phyloP scores from a whole-genome alignment of 2,797 vertebrate genomes.

The Tokudaia muenninki region DNA sequence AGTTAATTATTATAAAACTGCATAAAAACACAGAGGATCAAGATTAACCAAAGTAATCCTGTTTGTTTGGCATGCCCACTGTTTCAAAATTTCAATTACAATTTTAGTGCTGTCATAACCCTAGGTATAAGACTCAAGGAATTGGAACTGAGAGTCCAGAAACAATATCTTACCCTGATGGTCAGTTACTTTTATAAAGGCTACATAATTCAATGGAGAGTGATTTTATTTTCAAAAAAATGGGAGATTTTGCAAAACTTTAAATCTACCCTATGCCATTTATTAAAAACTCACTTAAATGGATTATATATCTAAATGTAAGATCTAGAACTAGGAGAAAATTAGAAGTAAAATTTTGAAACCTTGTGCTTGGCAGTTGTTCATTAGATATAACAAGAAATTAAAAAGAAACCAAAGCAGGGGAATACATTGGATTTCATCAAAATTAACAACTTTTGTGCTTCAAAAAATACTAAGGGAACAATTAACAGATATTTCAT shows the following conservation, averaged over 20 bases:
- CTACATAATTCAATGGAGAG: neutral
- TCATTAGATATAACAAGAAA: neutral
- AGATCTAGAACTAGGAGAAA: conserved; percentile 31
- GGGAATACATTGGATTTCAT: neutral
- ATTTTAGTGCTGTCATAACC: neutral
- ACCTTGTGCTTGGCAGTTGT: neutral
- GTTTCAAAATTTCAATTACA: neutral
- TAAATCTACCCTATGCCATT: neutral
- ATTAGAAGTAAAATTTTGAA: neutral
- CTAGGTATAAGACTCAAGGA: neutral
- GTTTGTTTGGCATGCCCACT: neutral
- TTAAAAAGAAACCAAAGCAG: neutral
- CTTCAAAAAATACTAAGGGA: neutral
- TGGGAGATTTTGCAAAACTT: neutral
- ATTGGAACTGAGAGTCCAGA: neutral
- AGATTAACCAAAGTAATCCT: neutral
- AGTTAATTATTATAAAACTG: neutral
- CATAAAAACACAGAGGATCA: neutral
- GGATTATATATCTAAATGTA: neutral
- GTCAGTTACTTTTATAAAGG: neutral
- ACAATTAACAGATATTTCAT: neutral
- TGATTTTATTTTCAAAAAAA: neutral
- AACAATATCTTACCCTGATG: neutral
- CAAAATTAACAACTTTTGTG: neutral
- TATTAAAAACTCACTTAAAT: conserved; percentile 16